Evolutionary conservation across 2,797 vertebrate species (phyloP).

Genomic region (Pipistrellus kuhlii): DNA sequence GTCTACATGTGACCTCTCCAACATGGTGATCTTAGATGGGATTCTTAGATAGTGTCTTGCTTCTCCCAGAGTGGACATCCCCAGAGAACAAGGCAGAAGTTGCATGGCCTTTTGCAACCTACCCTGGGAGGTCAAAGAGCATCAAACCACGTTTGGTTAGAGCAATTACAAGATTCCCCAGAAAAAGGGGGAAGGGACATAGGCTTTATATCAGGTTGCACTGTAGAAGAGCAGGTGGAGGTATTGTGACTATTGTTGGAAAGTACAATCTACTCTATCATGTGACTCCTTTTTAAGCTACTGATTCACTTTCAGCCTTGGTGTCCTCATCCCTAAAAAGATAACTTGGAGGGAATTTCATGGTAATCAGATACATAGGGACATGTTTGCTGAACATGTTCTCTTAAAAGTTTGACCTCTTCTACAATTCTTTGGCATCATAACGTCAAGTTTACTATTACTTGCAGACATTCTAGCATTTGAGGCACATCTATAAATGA

Average conservation of each 20-base stretch:
- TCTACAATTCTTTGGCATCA: background rate
- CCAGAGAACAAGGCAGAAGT: background rate
- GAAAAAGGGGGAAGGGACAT: background rate
- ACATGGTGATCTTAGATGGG: background rate
- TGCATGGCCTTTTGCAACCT: background rate
- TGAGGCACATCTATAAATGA: background rate
- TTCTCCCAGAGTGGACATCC: background rate
- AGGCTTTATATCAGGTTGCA: background rate
- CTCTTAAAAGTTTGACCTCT: conserved; percentile 11
- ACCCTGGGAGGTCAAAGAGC: background rate
- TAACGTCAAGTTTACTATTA: background rate
- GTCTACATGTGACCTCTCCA: background rate
- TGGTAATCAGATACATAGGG: background rate
- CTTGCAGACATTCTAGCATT: background rate
- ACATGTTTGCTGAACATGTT: background rate
- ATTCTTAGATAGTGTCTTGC: background rate
- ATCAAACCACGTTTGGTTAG: background rate
- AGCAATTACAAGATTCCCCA: background rate
- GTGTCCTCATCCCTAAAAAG: background rate
- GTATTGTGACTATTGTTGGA: background rate
- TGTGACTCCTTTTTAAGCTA: background rate
- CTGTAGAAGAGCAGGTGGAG: background rate
- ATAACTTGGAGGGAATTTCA: background rate
- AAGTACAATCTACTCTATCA: background rate
- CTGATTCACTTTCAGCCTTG: background rate